A percentile compares a stretch with the other conserved stretches of the same genome.
Evolutionary conservation across 2,797 vertebrate genomes (phyloP).

Genomic region (Alfaro cultratus): DNA sequence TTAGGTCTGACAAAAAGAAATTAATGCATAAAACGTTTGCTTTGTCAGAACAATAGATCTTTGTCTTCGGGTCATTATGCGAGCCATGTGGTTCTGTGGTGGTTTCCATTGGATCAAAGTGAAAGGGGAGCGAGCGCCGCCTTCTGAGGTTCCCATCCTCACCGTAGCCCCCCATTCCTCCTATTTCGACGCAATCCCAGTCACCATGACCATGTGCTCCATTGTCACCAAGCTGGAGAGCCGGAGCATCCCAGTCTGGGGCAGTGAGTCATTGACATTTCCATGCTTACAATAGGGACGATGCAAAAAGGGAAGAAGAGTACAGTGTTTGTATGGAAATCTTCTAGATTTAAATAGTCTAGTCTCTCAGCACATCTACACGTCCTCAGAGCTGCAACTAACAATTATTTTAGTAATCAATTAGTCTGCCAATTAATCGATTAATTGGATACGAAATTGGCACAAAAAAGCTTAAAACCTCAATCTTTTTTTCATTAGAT

Average conservation of each 20-base stretch:
- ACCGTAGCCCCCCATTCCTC: constrained; percentile 93
- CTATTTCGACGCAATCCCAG: constrained; percentile 95
- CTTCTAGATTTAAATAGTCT: background rate
- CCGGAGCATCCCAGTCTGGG: constrained; percentile 95
- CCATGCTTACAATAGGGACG: background rate
- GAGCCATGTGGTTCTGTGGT: constrained; percentile 94
- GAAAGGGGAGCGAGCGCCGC: constrained; percentile 86
- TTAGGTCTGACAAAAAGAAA: background rate
- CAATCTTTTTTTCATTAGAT: no score
- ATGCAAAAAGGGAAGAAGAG: background rate
- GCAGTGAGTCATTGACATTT: constrained; percentile 85
- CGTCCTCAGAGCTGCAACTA: background rate
- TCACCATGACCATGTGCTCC: constrained; percentile 95
- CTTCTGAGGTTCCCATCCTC: constrained; percentile 89
- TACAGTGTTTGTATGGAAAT: background rate
- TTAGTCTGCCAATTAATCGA: no score
- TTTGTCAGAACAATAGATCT: constrained; percentile 83
- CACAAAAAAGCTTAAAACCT: no score
- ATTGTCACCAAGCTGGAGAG: constrained; percentile 95
- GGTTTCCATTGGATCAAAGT: constrained; percentile 94
- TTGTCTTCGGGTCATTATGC: constrained; percentile 89
- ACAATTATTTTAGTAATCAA: no score
- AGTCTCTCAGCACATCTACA: background rate
- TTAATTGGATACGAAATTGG: no score
- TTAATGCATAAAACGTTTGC: background rate